Base-by-base conservation (phyloP, 2,888 invertebrate genomes). In the Cheilosia vulpina region DNA sequence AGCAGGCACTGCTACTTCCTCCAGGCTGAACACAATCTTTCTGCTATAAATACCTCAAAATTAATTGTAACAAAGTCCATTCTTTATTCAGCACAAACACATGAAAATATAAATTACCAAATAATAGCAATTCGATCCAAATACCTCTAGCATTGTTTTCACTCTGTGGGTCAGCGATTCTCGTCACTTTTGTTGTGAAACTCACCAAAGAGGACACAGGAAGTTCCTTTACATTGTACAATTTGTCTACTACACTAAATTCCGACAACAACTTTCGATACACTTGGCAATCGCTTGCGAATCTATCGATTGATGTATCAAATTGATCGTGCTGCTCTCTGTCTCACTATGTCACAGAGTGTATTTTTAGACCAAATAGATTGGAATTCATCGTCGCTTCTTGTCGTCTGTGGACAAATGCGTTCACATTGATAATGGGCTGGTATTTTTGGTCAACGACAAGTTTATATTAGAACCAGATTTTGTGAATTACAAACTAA, bases 371-470 rank as follows among this genome's bases (percentile, higher is more conserved):
- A 78, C 43, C 17, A n/a, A 68, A 52, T 24, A 69, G 69, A 58
- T 69, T 68, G 47, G 47, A 72, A 66, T 71, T 60, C 27, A 58
- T 41, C 50, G 55, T 72, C 27, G 55, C 38, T 4, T 13, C 38
- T 13, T 38, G 38, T 34, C 47, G 24, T 13, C 43, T 19, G 68
- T 38, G 63, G 72, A 72, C 66, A 53, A 65, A 71, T 65, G 19
- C 19, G 57, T 83, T 77, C 75, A 69, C 79, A 78, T 78, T 84
- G 84, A 75, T 75, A 84, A 75, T 79, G 68, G 50, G 24, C 52
- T 75, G 45, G 31, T 72, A 53, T 55, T 15, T 17, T 15, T 15
- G 6, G n/a, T 2, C 2, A 17, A 47, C 27, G 52, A 58, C 52
- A 66, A 50, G 27, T 68, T 73, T 57, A 83, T 62, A 72, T 72